phyloP scores from a whole-genome alignment of 2,888 invertebrate genomes.

The Melanophora roralis region DNA sequence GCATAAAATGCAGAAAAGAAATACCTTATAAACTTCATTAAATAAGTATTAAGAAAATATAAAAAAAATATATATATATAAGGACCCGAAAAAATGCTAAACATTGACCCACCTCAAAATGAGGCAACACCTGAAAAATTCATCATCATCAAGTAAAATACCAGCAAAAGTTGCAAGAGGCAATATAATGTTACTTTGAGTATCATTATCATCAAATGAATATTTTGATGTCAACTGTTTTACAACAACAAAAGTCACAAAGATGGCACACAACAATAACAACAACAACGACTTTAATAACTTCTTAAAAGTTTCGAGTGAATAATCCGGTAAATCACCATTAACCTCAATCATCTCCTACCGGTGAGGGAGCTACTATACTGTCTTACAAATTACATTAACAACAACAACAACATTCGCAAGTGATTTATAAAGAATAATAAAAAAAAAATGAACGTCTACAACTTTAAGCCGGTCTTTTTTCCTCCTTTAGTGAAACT shows the following conservation, averaged over 20 bases:
- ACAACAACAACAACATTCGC: slow-evolving; percentile 14
- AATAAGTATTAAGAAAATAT: slow-evolving; percentile 22
- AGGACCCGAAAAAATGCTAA: slow-evolving; percentile 28
- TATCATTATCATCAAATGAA: slow-evolving; percentile 53
- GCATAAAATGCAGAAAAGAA: slow-evolving; percentile 3
- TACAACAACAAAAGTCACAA: slow-evolving; percentile 45
- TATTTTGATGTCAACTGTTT: slow-evolving; percentile 60
- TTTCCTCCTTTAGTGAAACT: not conserved
- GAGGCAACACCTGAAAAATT: slow-evolving; percentile 28
- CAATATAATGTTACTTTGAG: slow-evolving; percentile 29
- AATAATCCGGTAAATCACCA: slow-evolving; percentile 18
- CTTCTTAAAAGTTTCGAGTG: slow-evolving; percentile 26
- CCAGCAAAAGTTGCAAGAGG: slow-evolving; percentile 17
- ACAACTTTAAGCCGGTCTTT: slow-evolving; percentile 49
- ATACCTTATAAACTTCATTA: slow-evolving; percentile 30
- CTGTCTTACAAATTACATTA: slow-evolving; percentile 3
- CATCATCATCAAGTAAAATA: slow-evolving; percentile 1
- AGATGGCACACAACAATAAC: slow-evolving; percentile 19
- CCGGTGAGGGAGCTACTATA: slow-evolving; percentile 48
- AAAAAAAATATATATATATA: not conserved
- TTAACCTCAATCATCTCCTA: slow-evolving; percentile 21
- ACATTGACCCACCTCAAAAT: slow-evolving; percentile 61
- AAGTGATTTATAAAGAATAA: not conserved
- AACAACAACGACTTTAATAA: slow-evolving; percentile 39
- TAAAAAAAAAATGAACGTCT: not conserved